Percentiles rank a stretch among this genome's conserved stretches.
Conservation (phyloP, 1,140 invertebrate genomes). For the Mactra quadrangularis region DNA sequence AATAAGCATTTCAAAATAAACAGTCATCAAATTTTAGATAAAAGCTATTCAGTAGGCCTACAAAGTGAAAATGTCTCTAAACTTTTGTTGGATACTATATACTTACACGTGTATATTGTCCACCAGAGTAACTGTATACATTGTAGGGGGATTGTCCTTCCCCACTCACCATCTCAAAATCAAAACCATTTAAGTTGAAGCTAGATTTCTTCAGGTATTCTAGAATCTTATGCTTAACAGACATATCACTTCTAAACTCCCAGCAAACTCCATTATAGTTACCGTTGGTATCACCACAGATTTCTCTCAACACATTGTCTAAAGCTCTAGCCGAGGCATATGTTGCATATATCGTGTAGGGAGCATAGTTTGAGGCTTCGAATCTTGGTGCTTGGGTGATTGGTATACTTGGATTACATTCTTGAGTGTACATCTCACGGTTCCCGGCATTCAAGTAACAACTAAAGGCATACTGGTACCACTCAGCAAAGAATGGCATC, state of each 20-base stretch:
- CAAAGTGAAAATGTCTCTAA: too few relatives aligned
- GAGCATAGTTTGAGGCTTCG: conserved; percentile 48
- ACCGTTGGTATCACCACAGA: conserved; percentile 63
- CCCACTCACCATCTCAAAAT: conserved; percentile 70
- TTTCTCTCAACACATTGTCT: conserved; percentile 64
- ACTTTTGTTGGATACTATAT: too few relatives aligned
- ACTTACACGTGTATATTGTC: conserved; percentile 51
- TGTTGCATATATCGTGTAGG: conserved; percentile 73
- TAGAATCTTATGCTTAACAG: conserved; percentile 59
- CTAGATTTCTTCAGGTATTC: conserved; percentile 64
- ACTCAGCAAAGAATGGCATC: conserved; percentile 73
- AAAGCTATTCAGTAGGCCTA: too few relatives aligned
- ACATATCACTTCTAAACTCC: conserved; percentile 59
- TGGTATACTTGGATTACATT: conserved; percentile 58
- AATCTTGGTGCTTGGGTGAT: conserved; percentile 64
- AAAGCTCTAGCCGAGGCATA: conserved; percentile 69
- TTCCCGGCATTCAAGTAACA: conserved; percentile 75
- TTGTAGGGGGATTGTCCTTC: conserved; percentile 66
- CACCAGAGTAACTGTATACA: conserved; percentile 63
- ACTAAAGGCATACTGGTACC: conserved; percentile 74
- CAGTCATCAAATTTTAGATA: too few relatives aligned
- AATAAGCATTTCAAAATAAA: too few relatives aligned
- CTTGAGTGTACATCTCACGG: conserved; percentile 61
- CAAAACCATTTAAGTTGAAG: conserved; percentile 49
- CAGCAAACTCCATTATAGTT: conserved; percentile 72